These are phyloP conservation scores for Agrochola lota DNA, from an alignment of 2,888 invertebrate species.

Conservation along the genomic window DNA sequence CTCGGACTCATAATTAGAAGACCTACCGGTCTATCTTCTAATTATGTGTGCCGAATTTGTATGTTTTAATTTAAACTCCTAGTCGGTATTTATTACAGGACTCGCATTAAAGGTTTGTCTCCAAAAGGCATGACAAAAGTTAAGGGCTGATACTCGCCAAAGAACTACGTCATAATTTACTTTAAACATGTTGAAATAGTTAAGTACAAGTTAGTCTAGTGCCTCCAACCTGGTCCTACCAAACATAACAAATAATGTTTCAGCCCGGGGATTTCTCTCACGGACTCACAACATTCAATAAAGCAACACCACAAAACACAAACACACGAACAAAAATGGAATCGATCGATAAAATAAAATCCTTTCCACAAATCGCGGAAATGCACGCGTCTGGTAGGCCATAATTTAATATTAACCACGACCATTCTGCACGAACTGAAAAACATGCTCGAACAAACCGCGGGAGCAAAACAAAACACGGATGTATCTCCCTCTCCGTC, in stretches of 20 bases:
- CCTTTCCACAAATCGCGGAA: conserved; percentile 53
- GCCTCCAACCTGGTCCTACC: not conserved
- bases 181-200: too few relatives aligned
- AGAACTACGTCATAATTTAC: not conserved
- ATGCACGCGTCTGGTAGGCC: conserved; percentile 22
- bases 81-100: not conserved
- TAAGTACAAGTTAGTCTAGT: not conserved
- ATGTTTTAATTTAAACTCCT: not conserved
- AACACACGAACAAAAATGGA: conserved; percentile 30
- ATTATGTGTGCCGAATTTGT: not conserved
- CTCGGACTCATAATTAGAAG: too few relatives aligned
- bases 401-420: conserved; percentile 53
- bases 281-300: conserved; percentile 31
- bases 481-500: conserved; percentile 5
- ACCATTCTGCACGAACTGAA: conserved; percentile 50
- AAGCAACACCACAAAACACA: conserved; percentile 26
- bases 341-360: conserved; percentile 33
- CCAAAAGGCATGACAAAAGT: not conserved
- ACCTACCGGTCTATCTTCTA: not conserved
- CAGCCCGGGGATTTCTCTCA: not conserved
- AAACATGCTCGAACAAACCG: conserved; percentile 45
- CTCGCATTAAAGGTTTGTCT: too few relatives aligned
- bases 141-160: not conserved
- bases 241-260: conserved; percentile 14
- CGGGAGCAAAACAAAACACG: conserved; percentile 36